Evolutionary conservation across 2,113 vertebrate genomes (phyloP), one percentile per base, ranked within the genome.

Genomic region (Trichechus manatus): DNA sequence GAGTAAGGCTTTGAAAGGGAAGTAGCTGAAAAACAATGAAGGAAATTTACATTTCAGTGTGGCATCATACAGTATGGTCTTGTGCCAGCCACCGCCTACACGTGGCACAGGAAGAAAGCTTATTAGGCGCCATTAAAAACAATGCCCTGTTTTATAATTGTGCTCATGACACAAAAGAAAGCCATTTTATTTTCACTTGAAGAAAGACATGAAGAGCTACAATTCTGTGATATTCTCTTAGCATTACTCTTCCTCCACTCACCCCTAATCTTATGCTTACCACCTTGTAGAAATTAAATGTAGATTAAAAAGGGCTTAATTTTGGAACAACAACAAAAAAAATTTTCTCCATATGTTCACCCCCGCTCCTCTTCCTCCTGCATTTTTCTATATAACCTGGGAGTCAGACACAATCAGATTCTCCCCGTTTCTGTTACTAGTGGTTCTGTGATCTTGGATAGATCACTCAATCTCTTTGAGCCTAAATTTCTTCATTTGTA

Each of bases 171-270:
- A 9, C 87, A 87, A 22, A 82, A 68, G 85, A 89, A 96, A 42
- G 23, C 8, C 33, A 11, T 83, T 94, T 94, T 80, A 90, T 95
- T 94, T 89, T 83, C 59, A 83, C 56, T 85, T 95, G 78, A 92
- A 94, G 66, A 86, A 87, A 95, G 50, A 93, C 44, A 63, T n/a
- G 66, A 74, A 88, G 59, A 92, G 9, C 70, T 70, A 31, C 31
- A 70, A 3, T 74, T 91, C 88, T 92, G 0, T 78, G 25, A 59
- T 77, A 53, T 29, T 86, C 33, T 89, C 29, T 91, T 86, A 89
- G 72, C 83, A 64, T 89, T 64, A 44, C 20, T 79, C 33, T 85
- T 88, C 56, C 72, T 88, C 33, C 78, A 0, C 53, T 39, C 15
- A 44, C 42, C 68, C n/a, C 66, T 31, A 83, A 9, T 72, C 22